Conservation (phyloP, 1,140 invertebrate species). For the Drosophila setifemur region DNA sequence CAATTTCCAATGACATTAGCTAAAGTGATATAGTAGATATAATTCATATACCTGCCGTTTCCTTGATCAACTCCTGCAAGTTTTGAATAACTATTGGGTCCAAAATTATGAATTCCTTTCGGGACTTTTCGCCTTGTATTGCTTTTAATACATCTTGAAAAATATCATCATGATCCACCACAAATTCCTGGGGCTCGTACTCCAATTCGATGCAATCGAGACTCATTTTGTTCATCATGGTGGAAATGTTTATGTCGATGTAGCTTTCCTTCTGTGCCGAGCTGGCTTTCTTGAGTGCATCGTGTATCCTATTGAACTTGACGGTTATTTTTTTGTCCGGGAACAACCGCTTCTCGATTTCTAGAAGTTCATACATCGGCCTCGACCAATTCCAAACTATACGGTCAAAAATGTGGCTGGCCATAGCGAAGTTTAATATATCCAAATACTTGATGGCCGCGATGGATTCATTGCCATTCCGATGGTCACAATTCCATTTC, state of each 20-base stretch:
- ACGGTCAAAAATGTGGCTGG: not conserved
- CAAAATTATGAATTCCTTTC: not conserved
- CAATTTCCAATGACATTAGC: no score
- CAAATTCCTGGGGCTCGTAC: not conserved
- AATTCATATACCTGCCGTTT: not conserved
- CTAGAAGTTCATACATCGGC: not conserved
- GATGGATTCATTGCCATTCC: not conserved
- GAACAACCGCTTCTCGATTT: not conserved
- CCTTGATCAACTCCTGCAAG: not conserved
- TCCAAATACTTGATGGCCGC: constrained; percentile 6
- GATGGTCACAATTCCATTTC: not conserved
- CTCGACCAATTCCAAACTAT: not conserved
- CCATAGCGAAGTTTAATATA: constrained; percentile 5
- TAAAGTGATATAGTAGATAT: no score
- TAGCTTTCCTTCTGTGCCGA: not conserved
- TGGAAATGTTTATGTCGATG: not conserved
- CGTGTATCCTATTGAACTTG: not conserved
- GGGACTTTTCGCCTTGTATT: not conserved
- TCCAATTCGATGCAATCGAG: not conserved
- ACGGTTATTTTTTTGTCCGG: not conserved
- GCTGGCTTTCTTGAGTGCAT: not conserved
- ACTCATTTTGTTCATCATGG: not conserved
- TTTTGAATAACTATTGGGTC: not conserved
- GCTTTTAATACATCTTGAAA: constrained; percentile 1
- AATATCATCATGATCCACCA: not conserved